phyloP scores from a whole-genome alignment of 2,113 vertebrate genomes.

The Eleginops maclovinus region DNA sequence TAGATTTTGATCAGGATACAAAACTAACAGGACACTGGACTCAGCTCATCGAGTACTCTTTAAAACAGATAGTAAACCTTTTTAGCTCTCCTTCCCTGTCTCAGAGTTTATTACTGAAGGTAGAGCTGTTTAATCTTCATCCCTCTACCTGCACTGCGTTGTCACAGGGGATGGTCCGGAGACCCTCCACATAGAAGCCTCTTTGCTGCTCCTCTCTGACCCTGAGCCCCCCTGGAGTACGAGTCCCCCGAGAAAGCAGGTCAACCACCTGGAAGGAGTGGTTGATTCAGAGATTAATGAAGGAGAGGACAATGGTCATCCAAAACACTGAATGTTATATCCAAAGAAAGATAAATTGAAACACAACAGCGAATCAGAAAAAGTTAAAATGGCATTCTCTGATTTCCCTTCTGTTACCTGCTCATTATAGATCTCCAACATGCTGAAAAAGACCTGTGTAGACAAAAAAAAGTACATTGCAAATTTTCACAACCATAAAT shows the following conservation, averaged over 20 bases:
- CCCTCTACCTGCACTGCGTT: constrained; percentile 83
- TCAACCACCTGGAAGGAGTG: constrained; percentile 84
- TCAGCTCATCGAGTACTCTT: background rate
- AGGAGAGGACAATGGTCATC: background rate
- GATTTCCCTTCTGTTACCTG: constrained; percentile 80
- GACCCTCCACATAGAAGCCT: constrained; percentile 91
- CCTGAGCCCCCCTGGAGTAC: constrained; percentile 82
- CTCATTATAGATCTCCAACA: constrained; percentile 93
- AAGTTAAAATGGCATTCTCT: background rate
- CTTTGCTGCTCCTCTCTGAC: constrained; percentile 89
- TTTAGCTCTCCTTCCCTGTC: background rate
- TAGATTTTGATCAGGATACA: background rate
- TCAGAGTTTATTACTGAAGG: background rate
- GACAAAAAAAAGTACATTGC: constrained; percentile 7
- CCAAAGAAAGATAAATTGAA: background rate
- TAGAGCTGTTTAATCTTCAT: background rate
- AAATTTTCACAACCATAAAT: background rate
- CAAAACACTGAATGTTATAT: background rate
- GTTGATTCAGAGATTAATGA: background rate
- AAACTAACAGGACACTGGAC: background rate
- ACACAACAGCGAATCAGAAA: background rate
- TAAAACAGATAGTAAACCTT: background rate
- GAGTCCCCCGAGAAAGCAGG: constrained; percentile 84
- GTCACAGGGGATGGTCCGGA: constrained; percentile 88
- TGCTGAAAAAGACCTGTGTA: constrained; percentile 89